A percentile compares a stretch with the other conserved stretches of the same genome.
Conservation (phyloP, 2,113 vertebrate species). For the Bos javanicus region DNA sequence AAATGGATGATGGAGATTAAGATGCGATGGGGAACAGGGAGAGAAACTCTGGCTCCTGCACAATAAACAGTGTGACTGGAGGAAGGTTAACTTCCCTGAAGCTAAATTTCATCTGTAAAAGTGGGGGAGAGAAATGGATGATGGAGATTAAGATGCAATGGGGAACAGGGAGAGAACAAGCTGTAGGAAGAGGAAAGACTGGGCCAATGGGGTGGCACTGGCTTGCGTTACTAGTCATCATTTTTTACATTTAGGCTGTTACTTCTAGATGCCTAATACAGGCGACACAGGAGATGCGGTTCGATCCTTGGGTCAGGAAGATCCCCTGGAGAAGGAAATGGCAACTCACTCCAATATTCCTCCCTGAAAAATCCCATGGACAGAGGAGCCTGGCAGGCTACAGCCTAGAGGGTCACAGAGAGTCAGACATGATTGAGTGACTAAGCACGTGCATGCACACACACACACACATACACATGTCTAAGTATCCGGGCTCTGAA, state of each 20-base stretch:
- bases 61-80: background rate
- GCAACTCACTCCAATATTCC: background rate
- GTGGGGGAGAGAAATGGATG: background rate
- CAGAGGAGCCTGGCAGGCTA: background rate
- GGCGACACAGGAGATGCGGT: background rate
- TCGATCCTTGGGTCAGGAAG: background rate
- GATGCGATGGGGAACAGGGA: background rate
- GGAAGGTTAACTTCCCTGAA: background rate
- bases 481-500: background rate
- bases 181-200: background rate
- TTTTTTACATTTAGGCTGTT: background rate
- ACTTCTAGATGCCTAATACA: background rate
- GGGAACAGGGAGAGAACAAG: background rate
- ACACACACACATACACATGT: background rate
- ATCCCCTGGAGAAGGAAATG: background rate
- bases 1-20: background rate
- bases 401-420: background rate
- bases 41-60: background rate
- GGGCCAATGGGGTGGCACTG: background rate
- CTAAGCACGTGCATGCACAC: accelerated
- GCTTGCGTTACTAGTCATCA: too few species aligned
- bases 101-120: background rate
- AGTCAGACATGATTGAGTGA: background rate
- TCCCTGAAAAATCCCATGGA: background rate
- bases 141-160: background rate